These are phyloP conservation scores for Lasioglossum villosulum DNA, from an alignment of 2,888 invertebrate species.

Conservation along the genomic window DNA sequence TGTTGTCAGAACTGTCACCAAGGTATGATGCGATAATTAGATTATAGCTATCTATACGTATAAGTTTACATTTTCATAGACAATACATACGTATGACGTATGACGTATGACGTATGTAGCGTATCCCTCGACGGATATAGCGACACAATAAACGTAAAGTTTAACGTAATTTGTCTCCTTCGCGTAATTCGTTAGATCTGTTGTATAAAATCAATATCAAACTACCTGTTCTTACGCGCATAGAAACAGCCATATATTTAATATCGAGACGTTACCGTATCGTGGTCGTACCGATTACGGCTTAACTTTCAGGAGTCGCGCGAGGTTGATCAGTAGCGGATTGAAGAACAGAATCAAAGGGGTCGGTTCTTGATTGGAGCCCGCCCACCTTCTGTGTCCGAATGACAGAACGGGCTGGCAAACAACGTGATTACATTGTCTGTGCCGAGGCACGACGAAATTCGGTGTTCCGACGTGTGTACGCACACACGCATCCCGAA, in stretches of 20 bases:
- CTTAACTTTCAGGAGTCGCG: constrained; percentile 6
- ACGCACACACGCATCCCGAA: constrained; percentile 44
- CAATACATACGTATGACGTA: no score
- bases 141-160: neutral
- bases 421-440: constrained; percentile 66
- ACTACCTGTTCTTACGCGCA: no score
- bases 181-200: neutral
- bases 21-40: constrained; percentile 3
- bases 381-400: constrained; percentile 57
- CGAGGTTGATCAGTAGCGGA: constrained; percentile 24
- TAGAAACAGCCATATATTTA: neutral
- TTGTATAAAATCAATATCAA: neutral
- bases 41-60: neutral
- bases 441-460: constrained; percentile 53
- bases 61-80: neutral
- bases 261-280: neutral
- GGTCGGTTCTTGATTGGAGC: constrained; percentile 50
- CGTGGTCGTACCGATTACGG: no score
- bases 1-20: constrained; percentile 4
- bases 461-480: constrained; percentile 49
- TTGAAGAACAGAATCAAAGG: constrained; percentile 57
- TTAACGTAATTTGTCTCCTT: no score
- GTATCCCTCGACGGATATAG: neutral
- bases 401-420: constrained; percentile 57
- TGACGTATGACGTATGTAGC: no score